phyloP scores from a whole-genome alignment of 2,113 vertebrate species.

The Gymnobelideus leadbeateri region DNA sequence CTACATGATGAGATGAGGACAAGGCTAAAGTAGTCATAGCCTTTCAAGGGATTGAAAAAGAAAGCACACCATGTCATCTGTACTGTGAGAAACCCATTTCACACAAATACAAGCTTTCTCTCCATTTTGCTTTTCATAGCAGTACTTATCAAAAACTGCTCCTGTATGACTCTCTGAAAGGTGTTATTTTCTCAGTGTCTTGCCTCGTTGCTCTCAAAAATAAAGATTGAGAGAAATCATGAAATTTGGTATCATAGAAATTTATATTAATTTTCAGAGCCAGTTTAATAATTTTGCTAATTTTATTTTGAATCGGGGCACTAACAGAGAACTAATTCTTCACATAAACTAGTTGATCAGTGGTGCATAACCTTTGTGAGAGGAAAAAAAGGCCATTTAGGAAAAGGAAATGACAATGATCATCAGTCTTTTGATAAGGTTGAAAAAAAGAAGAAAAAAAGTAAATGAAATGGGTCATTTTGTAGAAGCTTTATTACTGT shows the following conservation, averaged over 20 bases:
- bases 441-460: not conserved
- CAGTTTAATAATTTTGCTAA: not conserved
- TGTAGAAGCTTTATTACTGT: not conserved
- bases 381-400: constrained; percentile 47
- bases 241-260: constrained; percentile 43
- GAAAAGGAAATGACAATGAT: constrained; percentile 31
- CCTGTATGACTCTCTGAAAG: not conserved
- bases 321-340: constrained; percentile 42
- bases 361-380: constrained; percentile 32
- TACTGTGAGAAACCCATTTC: constrained; percentile 10
- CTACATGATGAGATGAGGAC: not conserved
- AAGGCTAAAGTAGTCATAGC: not conserved
- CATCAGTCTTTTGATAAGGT: constrained; percentile 38
- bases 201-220: constrained; percentile 28
- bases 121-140: not conserved
- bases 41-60: constrained; percentile 5
- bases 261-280: constrained; percentile 41
- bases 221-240: constrained; percentile 7
- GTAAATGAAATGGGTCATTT: not conserved
- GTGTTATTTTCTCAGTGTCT: constrained; percentile 4
- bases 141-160: not conserved
- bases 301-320: not conserved
- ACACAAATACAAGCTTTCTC: not conserved
- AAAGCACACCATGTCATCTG: not conserved
- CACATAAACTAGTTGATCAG: not conserved